Base-by-base conservation (phyloP, 2,888 invertebrate genomes). In the Stictocephala bisonia region DNA sequence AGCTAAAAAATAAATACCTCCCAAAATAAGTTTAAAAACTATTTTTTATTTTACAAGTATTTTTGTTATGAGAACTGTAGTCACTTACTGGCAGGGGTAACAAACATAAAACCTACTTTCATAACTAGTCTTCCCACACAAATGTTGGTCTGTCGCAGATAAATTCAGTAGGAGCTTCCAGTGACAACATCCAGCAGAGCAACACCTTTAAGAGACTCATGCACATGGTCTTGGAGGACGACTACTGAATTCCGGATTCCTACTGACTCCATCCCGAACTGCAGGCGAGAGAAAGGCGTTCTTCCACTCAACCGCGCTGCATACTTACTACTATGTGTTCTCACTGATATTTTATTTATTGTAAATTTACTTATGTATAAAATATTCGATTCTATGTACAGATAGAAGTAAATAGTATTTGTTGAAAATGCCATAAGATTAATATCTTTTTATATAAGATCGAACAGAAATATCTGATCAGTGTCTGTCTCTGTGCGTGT, bases 141-240 rank as follows among this genome's bases (percentile, higher is more conserved):
- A n/a, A n/a, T n/a, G n/a, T n/a, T n/a, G n/a, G n/a, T n/a, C 13
- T 18, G 18, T 44, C 84, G 18, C 86, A 91, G 90, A 87, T 90
- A 80, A 92, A 90, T 84, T 88, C 90, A 71, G 83, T 90, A 79
- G 89, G 89, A 24, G 87, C 86, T 81, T 89, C 90, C 79, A 90
- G 91, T 82, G 95, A 95, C 83, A 89, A 89, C 81, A 95, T 96
- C 83, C 94, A 94, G 82, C 96, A 96, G 85, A 95, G 95, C 85
- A 92, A 93, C 85, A 94, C 94, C 78, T 96, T 96, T 88, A 94
- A 93, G 85, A 91, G 95, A 84, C 90, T 96, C 83, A 95, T 95
- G 95, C 91, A 91, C 88, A 91, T 93, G 86, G 94, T 96, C 7
- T 73, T 73, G 35, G 70, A 73, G 20, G 73, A 73, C n/a, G 64